A percentile compares a stretch with the other conserved stretches of the same genome.
These are phyloP conservation scores for Motacilla alba DNA, from an alignment of 2,113 vertebrate species.

Conservation along the genomic window DNA sequence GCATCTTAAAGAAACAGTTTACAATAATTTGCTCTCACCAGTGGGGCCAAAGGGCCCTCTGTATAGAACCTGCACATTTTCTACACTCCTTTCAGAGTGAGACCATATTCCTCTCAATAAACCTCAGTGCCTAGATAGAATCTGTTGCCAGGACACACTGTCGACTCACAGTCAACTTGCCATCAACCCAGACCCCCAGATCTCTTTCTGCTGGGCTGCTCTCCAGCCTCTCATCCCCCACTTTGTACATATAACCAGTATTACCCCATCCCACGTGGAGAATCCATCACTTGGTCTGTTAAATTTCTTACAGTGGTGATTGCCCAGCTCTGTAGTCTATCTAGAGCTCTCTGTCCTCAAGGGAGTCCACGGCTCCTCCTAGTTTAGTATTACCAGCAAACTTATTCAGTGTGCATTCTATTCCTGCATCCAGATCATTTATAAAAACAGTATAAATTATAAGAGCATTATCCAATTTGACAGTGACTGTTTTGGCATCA, in stretches of 20 bases:
- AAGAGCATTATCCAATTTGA: background rate
- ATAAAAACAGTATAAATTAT: background rate
- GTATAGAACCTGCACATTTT: background rate
- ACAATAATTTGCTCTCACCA: background rate
- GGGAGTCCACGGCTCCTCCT: background rate
- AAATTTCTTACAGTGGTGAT: background rate
- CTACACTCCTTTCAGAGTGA: background rate
- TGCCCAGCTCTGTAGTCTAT: background rate
- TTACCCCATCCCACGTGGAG: background rate
- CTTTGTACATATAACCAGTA: background rate
- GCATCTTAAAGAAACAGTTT: background rate
- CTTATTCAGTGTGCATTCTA: background rate
- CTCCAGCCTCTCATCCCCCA: background rate
- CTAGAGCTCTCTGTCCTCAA: background rate
- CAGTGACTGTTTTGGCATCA: background rate
- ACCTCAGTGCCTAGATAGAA: background rate
- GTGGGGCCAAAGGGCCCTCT: background rate
- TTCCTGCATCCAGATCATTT: background rate
- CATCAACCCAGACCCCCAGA: background rate
- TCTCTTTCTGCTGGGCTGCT: background rate
- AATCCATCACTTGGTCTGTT: background rate
- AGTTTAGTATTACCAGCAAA: background rate
- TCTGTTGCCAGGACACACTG: background rate
- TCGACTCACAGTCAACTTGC: background rate
- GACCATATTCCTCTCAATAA: background rate